Conservation (phyloP, 2,113 vertebrate genomes). For the Physeter macrocephalus region DNA sequence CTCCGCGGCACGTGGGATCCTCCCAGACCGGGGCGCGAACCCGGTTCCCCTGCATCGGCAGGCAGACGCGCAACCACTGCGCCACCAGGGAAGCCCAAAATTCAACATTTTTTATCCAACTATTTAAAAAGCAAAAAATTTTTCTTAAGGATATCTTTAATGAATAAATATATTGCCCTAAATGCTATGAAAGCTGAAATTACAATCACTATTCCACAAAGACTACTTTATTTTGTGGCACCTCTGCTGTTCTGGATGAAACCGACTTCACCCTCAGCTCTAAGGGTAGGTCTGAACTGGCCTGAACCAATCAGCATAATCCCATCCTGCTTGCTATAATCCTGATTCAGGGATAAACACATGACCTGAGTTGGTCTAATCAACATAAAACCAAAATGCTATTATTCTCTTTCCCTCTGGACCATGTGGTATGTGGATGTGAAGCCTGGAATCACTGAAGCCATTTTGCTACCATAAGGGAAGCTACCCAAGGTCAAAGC, state of each 20-base stretch:
- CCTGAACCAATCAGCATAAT: background rate
- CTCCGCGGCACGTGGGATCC: no score
- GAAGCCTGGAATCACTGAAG: background rate
- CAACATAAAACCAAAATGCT: background rate
- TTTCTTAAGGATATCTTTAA: background rate
- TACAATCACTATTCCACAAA: background rate
- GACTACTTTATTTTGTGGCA: background rate
- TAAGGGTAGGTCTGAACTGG: background rate
- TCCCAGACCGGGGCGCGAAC: no score
- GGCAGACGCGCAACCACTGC: no score
- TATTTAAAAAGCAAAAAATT: background rate
- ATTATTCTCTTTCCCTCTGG: background rate
- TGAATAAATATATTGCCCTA: background rate
- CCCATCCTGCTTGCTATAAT: background rate
- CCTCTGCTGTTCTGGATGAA: background rate
- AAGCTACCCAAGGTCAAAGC: background rate
- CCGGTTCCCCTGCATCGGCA: no score
- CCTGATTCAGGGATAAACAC: background rate
- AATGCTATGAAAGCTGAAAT: background rate
- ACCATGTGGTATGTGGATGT: background rate
- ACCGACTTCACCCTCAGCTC: background rate
- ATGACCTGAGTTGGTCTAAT: background rate
- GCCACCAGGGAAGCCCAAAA: no score
- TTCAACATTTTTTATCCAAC: background rate
- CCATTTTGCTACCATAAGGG: background rate